Evolutionary conservation across 2,888 invertebrate genomes (phyloP), one percentile per base, ranked within the genome.

Genomic region (Anoncus sp.): DNA sequence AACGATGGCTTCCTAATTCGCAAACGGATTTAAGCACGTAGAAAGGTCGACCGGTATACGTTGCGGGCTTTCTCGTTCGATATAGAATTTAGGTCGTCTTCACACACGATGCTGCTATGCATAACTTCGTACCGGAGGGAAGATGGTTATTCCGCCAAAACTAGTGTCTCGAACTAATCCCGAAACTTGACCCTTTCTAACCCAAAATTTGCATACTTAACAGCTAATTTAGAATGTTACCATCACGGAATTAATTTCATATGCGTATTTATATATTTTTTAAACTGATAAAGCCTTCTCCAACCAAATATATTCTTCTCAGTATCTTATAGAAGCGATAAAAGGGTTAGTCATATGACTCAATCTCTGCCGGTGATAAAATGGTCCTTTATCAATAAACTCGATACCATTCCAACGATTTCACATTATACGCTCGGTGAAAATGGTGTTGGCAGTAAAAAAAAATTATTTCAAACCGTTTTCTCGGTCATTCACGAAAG

Each of bases 21-120:
- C 60, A 27, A 49, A 45, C 35, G 62, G 71, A 70, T 78, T 67
- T 24, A 35, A 69, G 38, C 62, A 66, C 60, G 53, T 40, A 27
- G 72, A 53, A 78, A 78, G 78, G 78, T 78, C 66, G 75, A 31
- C 7, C 9, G 70, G 18, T 24, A 22, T 53, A 65, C 55, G 55
- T 78, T 78, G 78, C 70, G 71, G 78, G 78, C 75, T 78, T 75
- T 55, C 66, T 62, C 67, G 78, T 62, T 78, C 78, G 78, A 78
- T 78, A 78, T 66, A 67, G 60, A 78, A 78, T 78, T 75, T 67
- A 75, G 78, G 78, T 78, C 75, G 66, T 18, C 55, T 35, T 65
- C 38, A 43, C 31, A 43, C 31, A 7, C 40, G 66, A 66, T 35
- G 38, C 60, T 60, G 20, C 20, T 20, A 35, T 53, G 53, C 65